A percentile compares a stretch with the other conserved stretches of the same genome.
phyloP scores from a whole-genome alignment of 2,113 vertebrate species.

The Neopipo cinnamomea region DNA sequence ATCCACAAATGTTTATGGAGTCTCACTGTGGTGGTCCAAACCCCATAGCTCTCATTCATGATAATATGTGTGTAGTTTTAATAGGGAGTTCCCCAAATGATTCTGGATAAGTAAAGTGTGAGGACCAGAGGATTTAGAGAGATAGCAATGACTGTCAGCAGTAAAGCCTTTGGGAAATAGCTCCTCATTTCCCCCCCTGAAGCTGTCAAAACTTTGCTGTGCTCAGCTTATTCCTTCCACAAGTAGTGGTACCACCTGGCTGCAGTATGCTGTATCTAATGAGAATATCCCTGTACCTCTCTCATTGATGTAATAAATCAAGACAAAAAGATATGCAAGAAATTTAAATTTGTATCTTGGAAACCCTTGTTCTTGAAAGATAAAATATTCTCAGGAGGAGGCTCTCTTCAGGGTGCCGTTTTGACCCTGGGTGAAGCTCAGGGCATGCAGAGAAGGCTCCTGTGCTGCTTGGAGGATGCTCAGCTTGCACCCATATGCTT shows the following conservation, averaged over 20 bases:
- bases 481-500: background rate
- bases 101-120: background rate
- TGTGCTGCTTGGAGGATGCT: background rate
- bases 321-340: background rate
- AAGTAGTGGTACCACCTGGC: background rate
- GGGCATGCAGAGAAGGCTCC: accelerated
- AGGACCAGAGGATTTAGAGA: background rate
- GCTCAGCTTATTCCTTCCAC: background rate
- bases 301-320: background rate
- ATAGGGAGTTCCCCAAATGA: background rate
- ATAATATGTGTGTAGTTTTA: background rate
- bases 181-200: background rate
- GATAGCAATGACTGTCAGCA: background rate
- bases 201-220: background rate
- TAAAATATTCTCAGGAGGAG: background rate
- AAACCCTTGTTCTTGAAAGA: background rate
- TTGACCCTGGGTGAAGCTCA: background rate
- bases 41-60: background rate
- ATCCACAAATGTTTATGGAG: background rate
- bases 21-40: slow-evolving; percentile 4
- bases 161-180: background rate
- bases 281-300: background rate
- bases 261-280: background rate
- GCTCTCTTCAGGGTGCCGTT: background rate
- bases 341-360: background rate